A percentile compares a stretch with the other conserved stretches of the same genome.
Conservation (phyloP, 2,113 vertebrate genomes). For the Cephalopterus ornatus region DNA sequence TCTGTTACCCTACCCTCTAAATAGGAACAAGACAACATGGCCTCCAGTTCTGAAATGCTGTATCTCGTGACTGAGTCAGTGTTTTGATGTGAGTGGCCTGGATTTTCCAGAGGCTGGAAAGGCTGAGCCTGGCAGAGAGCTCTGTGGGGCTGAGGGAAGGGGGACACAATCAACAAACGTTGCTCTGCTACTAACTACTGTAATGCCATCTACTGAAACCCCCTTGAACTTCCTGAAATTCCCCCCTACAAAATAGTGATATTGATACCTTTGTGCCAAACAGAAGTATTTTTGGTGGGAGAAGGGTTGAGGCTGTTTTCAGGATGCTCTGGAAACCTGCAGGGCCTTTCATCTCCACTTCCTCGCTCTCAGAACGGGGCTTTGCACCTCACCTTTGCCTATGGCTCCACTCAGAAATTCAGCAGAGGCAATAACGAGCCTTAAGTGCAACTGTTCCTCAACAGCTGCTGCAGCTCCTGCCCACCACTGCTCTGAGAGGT, state of each 20-base stretch:
- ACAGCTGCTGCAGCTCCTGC: not conserved
- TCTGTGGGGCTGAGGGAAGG: not conserved
- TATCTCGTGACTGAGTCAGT: accelerated
- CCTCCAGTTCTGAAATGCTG: not conserved
- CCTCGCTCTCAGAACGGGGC: not conserved
- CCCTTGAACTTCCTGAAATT: not conserved
- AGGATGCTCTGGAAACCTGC: not conserved
- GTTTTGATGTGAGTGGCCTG: not conserved
- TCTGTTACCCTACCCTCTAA: not conserved
- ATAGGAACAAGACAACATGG: not conserved
- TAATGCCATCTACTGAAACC: not conserved
- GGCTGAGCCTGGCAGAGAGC: not conserved
- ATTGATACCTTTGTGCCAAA: not conserved
- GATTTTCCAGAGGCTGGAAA: not conserved
- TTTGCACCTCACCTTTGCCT: not conserved
- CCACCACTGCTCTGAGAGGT: not conserved
- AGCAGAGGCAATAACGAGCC: not conserved
- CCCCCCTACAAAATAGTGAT: not conserved
- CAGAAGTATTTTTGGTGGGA: not conserved
- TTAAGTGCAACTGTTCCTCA: not conserved
- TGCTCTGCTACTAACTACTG: not conserved
- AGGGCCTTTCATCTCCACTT: not conserved
- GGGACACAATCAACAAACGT: not conserved
- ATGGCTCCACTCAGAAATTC: not conserved
- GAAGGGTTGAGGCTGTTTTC: not conserved